Base-by-base conservation (phyloP, 2,113 vertebrate genomes). In the Callionymus lyra region DNA sequence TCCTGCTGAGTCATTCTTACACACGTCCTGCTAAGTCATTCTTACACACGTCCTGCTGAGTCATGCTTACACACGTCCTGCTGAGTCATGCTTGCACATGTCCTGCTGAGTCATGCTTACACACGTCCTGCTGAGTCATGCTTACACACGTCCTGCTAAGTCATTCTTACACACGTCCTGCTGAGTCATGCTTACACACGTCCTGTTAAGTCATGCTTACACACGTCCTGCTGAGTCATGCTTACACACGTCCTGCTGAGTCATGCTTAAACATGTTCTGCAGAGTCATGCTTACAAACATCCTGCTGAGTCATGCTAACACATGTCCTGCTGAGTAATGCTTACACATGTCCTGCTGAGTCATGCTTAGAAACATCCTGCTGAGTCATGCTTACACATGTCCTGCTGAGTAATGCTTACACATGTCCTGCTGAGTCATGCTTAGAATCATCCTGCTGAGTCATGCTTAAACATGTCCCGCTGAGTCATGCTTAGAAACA, bases 251-350 rank as follows among this genome's bases (percentile, higher is more conserved):
- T 1, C 4, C 21, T 18, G 34, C 10, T 14, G 19, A 35, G n/a
- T 13, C 3, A 8, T 35, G 2, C 10, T 3, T 10, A 4, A 31
- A 54, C 18, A 33, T n/a, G 6, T 1, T 4, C 21, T 18, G 34
- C 10, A n/a, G 19, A 35, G n/a, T 13, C 3, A 8, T 35, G 2
- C 10, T 3, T 10, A 4, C 10, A 18, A 9, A 31, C n/a, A n/a
- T n/a, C n/a, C n/a, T n/a, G n/a, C 95, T 99, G 72, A 16, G 16
- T 40, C 43, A 38, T n/a, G n/a, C 12, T 41, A 0, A 42, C 32
- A 54, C 18, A 33, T n/a, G 6, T 1, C 4, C 21, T 18, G 34
- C 10, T 14, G 19, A 35, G n/a, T 13, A 1, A 8, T 35, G 2
- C 10, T 3, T 10, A 4, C 32, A 54, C 18, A 33, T n/a, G 6